phyloP scores from a whole-genome alignment of 1,140 invertebrate genomes.

The Micrasema minimum region DNA sequence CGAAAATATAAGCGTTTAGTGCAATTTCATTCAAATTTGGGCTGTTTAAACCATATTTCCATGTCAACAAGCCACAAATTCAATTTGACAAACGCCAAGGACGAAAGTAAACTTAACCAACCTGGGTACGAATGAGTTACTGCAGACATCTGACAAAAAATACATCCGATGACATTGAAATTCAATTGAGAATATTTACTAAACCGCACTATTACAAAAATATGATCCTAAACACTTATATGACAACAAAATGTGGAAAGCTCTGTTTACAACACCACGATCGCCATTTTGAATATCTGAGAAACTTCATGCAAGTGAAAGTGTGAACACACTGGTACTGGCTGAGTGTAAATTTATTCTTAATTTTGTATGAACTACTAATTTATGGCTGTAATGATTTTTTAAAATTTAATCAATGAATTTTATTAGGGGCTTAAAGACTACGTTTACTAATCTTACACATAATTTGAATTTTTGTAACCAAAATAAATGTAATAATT shows the following conservation, averaged over 20 bases:
- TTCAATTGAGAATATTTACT: slow-evolving; percentile 8
- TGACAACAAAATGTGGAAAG: slow-evolving; percentile 49
- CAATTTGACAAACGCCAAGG: slow-evolving; percentile 50
- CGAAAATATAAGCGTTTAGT: neutral
- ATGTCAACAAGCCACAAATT: slow-evolving; percentile 42
- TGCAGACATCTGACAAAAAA: slow-evolving; percentile 65
- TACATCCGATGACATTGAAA: slow-evolving; percentile 40
- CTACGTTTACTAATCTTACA: no score
- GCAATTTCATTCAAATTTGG: slow-evolving; percentile 20
- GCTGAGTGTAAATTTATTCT: slow-evolving; percentile 19
- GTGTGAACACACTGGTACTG: slow-evolving; percentile 30
- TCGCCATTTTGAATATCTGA: slow-evolving; percentile 63
- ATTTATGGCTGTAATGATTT: slow-evolving; percentile 12
- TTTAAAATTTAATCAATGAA: no score
- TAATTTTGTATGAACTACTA: slow-evolving; percentile 3
- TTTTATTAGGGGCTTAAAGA: no score
- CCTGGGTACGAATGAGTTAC: slow-evolving; percentile 66
- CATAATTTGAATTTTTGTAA: no score
- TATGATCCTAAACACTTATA: slow-evolving; percentile 30
- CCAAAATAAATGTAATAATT: no score
- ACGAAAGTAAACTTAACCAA: slow-evolving; percentile 56
- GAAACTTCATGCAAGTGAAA: slow-evolving; percentile 46
- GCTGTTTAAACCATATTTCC: slow-evolving; percentile 2
- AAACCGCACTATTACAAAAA: slow-evolving; percentile 24
- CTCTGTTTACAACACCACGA: slow-evolving; percentile 62